Conservation (phyloP, 1,140 invertebrate genomes). For the Leptopilina boulardi region DNA sequence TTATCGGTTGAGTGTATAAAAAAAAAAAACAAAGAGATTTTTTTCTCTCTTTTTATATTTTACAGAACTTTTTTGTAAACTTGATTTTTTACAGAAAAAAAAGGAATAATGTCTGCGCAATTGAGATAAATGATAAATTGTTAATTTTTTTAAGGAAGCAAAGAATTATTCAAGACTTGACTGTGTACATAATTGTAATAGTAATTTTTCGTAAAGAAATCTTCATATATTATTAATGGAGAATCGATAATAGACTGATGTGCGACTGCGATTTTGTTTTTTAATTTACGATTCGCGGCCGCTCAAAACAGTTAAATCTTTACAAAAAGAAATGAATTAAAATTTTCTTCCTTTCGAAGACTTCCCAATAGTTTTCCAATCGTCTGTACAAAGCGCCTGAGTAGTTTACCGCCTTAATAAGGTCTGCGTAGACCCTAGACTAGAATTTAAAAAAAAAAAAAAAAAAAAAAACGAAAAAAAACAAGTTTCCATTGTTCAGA, state of each 20-base stretch:
- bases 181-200: conserved; percentile 44
- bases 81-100: too few species aligned
- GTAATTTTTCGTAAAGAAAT: conserved; percentile 53
- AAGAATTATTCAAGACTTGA: conserved; percentile 13
- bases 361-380: conserved; percentile 70
- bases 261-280: conserved; percentile 38
- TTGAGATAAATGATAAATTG: background rate
- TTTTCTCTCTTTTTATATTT: conserved; percentile 19
- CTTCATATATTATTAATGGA: conserved; percentile 48
- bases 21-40: background rate
- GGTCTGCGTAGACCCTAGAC: conserved; percentile 67
- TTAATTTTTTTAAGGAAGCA: conserved; percentile 1
- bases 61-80: conserved; percentile 6
- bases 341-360: conserved; percentile 67
- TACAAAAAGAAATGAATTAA: background rate
- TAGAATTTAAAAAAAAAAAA: conserved; percentile 64
- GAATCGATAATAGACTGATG: conserved; percentile 43
- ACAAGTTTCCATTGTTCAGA: conserved; percentile 43
- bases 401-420: conserved; percentile 72
- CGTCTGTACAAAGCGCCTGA: conserved; percentile 71
- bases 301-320: conserved; percentile 47
- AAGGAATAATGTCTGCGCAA: background rate
- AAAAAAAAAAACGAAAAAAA: conserved; percentile 61
- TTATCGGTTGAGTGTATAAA: background rate
- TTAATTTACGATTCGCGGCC: conserved; percentile 50